phyloP scores from a whole-genome alignment of 2,113 vertebrate species.

The Pelusios castaneus region DNA sequence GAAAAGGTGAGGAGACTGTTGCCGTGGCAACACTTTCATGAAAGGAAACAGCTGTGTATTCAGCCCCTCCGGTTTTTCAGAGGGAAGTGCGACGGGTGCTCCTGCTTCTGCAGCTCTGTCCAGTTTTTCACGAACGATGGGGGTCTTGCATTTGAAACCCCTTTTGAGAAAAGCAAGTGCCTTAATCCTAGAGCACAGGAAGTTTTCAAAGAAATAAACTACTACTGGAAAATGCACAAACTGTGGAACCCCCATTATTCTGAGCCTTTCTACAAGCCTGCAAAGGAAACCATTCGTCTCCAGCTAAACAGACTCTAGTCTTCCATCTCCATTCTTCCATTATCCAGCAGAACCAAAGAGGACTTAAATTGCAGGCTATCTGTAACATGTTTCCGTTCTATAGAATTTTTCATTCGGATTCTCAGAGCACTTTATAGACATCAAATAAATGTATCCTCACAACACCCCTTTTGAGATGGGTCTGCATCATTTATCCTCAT shows the following conservation, averaged over 20 bases:
- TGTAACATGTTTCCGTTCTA: neutral
- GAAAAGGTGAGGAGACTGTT: slow-evolving; percentile 31
- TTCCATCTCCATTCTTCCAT: neutral
- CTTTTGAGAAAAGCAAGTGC: neutral
- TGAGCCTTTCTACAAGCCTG: neutral
- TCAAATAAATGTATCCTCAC: neutral
- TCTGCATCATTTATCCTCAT: neutral
- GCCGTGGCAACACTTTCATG: slow-evolving; percentile 29
- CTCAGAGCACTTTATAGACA: neutral
- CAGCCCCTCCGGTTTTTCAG: neutral
- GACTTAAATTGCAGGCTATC: too few species aligned
- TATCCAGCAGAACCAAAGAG: neutral
- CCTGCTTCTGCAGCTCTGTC: neutral
- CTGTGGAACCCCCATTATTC: neutral
- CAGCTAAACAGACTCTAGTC: too few species aligned
- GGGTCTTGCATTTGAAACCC: neutral
- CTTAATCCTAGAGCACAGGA: neutral
- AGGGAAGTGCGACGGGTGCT: neutral
- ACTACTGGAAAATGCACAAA: neutral
- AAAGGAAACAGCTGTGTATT: slow-evolving; percentile 7
- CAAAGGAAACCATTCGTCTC: neutral
- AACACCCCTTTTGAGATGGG: neutral
- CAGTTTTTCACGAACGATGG: neutral
- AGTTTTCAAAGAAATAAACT: neutral
- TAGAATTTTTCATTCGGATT: neutral